phyloP scores from a whole-genome alignment of 2,797 vertebrate genomes.

The Macrochelys suwanniensis region DNA sequence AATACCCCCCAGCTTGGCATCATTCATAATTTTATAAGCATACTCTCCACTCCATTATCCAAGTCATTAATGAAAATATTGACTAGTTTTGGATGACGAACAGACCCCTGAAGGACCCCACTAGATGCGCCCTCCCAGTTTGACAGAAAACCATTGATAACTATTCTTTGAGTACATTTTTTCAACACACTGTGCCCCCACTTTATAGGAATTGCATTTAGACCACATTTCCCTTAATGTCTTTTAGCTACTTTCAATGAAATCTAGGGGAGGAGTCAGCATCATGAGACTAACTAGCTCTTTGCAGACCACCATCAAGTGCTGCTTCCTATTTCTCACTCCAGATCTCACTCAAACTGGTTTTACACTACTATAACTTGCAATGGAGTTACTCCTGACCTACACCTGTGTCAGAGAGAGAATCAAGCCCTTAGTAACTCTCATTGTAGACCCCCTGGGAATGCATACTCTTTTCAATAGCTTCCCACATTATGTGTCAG shows the following conservation, averaged over 20 bases:
- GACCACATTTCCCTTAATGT: neutral
- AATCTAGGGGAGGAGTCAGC: neutral
- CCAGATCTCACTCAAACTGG: neutral
- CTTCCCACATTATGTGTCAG: neutral
- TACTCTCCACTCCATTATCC: neutral
- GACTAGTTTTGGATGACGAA: neutral
- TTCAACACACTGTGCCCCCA: neutral
- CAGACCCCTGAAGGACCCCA: neutral
- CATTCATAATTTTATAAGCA: neutral
- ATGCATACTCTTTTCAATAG: neutral
- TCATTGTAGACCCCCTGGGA: neutral
- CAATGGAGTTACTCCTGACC: neutral
- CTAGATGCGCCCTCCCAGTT: neutral
- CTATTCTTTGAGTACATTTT: neutral
- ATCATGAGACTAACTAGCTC: fast-evolving
- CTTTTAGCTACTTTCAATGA: neutral
- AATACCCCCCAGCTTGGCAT: neutral
- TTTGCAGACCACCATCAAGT: neutral
- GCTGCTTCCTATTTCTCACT: neutral
- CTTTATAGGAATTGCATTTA: neutral
- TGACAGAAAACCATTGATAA: neutral
- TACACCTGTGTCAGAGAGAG: neutral
- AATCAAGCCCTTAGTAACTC: neutral
- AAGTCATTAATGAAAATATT: no score
- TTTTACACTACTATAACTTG: neutral